Base-by-base conservation (phyloP, 1,140 invertebrate genomes). In the Panagrolaimus sp. region DNA sequence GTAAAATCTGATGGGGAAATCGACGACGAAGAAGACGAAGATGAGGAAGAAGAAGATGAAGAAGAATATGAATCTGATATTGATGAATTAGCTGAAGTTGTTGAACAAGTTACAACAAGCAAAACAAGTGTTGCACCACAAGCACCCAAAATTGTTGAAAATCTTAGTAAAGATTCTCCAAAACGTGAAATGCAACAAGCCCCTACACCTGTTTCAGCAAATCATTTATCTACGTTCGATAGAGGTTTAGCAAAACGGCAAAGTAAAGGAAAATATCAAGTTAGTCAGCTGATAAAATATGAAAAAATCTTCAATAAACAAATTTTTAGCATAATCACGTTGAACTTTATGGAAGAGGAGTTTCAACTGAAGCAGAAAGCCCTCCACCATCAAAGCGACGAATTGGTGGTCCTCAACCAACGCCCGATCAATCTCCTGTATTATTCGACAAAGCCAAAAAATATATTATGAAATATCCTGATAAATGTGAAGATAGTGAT, bases 381-480 rank as follows among this genome's bases (percentile, higher is more conserved):
- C 79, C 79, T 16, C 78, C 74, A 23, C 62, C 69, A 16, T 25
- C 69, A 9, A 68, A 73, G 53, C 67, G 68, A 9, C 63, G 70
- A 45, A 80, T 81, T 62, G 79, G 79, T 25, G 79, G 79, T 31
- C 80, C 79, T 27, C 79, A 81, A 51, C 79, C 79, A 23, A 57
- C 70, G 7, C 61, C 68, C 8, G 80, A 81, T 51, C 79, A 83
- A 45, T 77, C 74, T 25, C 79, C 79, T 53, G 70, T 81, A 43
- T 74, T 81, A 8, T 81, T 81, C 61, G 79, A 82, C 69, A 81
- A 81, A 78, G 78, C 78, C 16, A 82, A 82, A 62, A 69, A 82
- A 62, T 72, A 69, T 61, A 69, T 80, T 16, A 78, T 82, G 74
- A 51, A 69, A 9, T 79, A 79, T 65, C 78, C 78, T 7, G 67